Conservation (phyloP, 2,797 vertebrate species). For the Pelodytes ibericus region DNA sequence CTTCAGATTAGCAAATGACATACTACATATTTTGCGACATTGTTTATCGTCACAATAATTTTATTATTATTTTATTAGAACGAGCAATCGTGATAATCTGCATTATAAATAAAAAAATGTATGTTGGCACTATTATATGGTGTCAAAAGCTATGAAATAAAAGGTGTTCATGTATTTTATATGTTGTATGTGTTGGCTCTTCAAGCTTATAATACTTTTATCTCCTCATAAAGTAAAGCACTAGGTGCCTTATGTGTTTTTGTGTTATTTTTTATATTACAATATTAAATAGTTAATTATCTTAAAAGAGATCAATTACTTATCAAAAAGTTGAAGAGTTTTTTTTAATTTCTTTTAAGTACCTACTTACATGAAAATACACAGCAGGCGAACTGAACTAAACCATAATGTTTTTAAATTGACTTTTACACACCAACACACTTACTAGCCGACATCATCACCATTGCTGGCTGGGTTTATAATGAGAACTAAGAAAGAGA, state of each 20-base stretch:
- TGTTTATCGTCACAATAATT: too few species aligned
- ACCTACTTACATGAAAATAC: constrained; percentile 20
- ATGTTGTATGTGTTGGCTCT: neutral
- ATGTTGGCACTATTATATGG: neutral
- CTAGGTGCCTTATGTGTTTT: neutral
- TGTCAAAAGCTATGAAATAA: too few species aligned
- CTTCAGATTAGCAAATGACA: constrained; percentile 35
- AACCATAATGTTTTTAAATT: constrained; percentile 47
- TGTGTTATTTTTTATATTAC: neutral
- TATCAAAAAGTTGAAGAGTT: neutral
- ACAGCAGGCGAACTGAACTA: constrained; percentile 44
- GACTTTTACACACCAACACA: constrained; percentile 43
- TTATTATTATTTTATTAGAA: too few species aligned
- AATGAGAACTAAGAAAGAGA: constrained; percentile 44
- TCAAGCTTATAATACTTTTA: neutral
- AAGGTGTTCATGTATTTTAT: neutral
- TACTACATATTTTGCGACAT: constrained; percentile 10
- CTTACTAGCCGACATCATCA: constrained; percentile 42
- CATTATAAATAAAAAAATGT: too few species aligned
- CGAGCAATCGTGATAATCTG: too few species aligned
- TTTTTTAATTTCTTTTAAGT: constrained; percentile 17
- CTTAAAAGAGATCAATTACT: constrained; percentile 2
- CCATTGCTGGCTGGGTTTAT: constrained; percentile 36
- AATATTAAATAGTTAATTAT: constrained; percentile 16
- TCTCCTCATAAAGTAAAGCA: neutral